Evolutionary conservation across 2,113 vertebrate genomes (phyloP), one percentile per base, ranked within the genome.

Genomic region (Misgurnus mizolepis): DNA sequence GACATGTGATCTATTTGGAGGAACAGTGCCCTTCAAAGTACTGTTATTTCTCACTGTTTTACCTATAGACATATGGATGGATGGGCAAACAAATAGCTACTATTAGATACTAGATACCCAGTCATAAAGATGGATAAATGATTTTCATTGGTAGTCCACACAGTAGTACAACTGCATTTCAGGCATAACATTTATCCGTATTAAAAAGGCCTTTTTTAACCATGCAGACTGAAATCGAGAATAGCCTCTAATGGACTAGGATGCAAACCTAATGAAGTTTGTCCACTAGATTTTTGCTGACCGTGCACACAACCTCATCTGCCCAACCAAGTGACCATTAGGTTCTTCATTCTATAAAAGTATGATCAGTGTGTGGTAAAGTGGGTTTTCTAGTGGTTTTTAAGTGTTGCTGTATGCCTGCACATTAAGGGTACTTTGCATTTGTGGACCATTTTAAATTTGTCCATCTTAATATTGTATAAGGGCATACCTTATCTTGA

Each of bases 221-320:
- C 64, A 55, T 43, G 55, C 60, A 53, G 56, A 56, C 65, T 70
- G 27, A 66, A 81, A 55, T 49, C 56, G 49, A 62, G 78, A 61
- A 65, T 34, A 60, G 70, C 7, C 55, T 45, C 72, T 85, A 85
- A 85, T 85, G 83, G 80, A 79, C 77, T 56, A 64, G 69, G 60
- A 85, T 81, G 64, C 55, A 65, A 82, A 82, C 64, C 71, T 76
- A 81, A 86, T 86, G 82, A 86, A 82, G 76, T 83, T 84, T 81
- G 76, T 65, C 80, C 55, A 41, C 49, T 76, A 67, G 66, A 74
- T 84, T 86, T 62, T 76, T 82, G 85, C 85, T 86, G 85, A 84
- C 80, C 41, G 3, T 67, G 76, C 82, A 71, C 3, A 82, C 68
- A 79, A 83, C 67, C 79, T 69, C 74, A 73, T 74, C 81, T 58